Conservation (phyloP, 2,888 invertebrate genomes). For the Pediacus dermestoides region DNA sequence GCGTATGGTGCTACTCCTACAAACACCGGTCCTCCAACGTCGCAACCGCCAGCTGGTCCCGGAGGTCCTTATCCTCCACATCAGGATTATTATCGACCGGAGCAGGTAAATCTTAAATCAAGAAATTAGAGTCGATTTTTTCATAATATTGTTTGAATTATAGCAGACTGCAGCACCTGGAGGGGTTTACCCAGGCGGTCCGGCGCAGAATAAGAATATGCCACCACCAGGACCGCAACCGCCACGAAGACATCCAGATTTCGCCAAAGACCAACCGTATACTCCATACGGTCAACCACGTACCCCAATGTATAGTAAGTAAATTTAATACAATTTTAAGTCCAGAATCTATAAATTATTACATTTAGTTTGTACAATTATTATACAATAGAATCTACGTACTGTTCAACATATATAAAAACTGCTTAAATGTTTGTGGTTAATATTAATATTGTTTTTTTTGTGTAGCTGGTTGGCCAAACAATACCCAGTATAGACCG, state of each 20-base stretch:
- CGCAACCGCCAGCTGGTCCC: constrained; percentile 51
- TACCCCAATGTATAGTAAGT: constrained; percentile 64
- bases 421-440: constrained; percentile 7
- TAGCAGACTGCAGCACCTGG: constrained; percentile 45
- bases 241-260: constrained; percentile 77
- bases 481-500: constrained; percentile 55
- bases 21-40: constrained; percentile 47
- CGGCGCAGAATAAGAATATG: constrained; percentile 55
- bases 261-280: constrained; percentile 70
- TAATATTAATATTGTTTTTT: constrained; percentile 2
- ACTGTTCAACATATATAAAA: background rate
- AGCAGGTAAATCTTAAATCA: constrained; percentile 34
- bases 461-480: constrained; percentile 60
- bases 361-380: too few species aligned
- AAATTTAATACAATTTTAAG: too few species aligned
- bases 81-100: constrained; percentile 54
- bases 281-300: constrained; percentile 63
- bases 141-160: constrained; percentile 5
- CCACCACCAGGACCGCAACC: constrained; percentile 68
- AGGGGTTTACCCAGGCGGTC: constrained; percentile 47
- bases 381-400: constrained; percentile 8
- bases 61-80: constrained; percentile 52
- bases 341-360: background rate
- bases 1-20: constrained; percentile 41
- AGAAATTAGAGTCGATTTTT: constrained; percentile 6